Evolutionary conservation across 2,888 invertebrate genomes (phyloP).

Genomic region (Melieria omissa): DNA sequence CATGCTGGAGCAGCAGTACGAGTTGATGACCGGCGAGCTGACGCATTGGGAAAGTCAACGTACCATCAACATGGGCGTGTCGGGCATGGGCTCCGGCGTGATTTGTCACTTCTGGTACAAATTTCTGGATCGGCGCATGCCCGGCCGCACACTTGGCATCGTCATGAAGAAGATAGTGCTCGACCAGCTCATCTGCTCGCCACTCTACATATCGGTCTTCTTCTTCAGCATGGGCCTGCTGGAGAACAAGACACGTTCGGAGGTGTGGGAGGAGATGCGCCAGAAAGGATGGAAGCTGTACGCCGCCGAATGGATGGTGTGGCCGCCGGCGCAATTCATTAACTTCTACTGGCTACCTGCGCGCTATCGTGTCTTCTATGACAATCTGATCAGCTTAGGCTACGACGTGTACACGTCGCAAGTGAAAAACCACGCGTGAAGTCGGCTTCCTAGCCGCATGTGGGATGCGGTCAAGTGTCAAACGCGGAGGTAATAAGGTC

Average conservation of each 20-base stretch:
- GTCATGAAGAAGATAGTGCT: constrained; percentile 82
- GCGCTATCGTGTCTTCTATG: constrained; percentile 85
- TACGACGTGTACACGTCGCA: constrained; percentile 88
- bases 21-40: constrained; percentile 71
- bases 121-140: constrained; percentile 76
- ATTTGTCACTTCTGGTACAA: constrained; percentile 90
- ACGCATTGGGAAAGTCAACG: constrained; percentile 72
- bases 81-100: constrained; percentile 81
- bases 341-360: constrained; percentile 90
- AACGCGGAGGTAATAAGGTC: too few relatives aligned
- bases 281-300: constrained; percentile 83
- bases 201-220: constrained; percentile 80
- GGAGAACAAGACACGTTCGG: constrained; percentile 72
- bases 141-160: constrained; percentile 74
- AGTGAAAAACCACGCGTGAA: constrained; percentile 72
- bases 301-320: constrained; percentile 88
- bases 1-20: constrained; percentile 82
- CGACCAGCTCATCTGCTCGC: constrained; percentile 88
- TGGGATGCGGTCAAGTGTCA: too few relatives aligned
- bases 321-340: constrained; percentile 93
- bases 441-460: too few relatives aligned
- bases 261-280: constrained; percentile 76
- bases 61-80: constrained; percentile 80
- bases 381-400: constrained; percentile 84
- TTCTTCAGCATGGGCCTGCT: constrained; percentile 80